phyloP scores from a whole-genome alignment of 2,888 invertebrate genomes.

The Chrysomela aeneicollis region DNA sequence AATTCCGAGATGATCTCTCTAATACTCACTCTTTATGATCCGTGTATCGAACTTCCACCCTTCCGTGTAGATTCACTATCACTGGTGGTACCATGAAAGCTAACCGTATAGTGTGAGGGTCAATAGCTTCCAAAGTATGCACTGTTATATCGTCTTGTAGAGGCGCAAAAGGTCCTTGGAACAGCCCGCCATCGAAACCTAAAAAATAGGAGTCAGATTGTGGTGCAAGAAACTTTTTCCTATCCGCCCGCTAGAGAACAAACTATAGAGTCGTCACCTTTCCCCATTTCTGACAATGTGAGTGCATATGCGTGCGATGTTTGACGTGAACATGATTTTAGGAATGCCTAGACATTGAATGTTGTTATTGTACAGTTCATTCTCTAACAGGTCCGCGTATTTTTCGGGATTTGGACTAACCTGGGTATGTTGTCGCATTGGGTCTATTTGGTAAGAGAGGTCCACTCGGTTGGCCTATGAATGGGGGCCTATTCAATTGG shows the following conservation, averaged over 20 bases:
- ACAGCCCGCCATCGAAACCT: slow-evolving; percentile 31
- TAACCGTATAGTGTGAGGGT: slow-evolving; percentile 80
- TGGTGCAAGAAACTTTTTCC: neutral
- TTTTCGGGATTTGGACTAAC: slow-evolving; percentile 39
- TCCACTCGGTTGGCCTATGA: slow-evolving; percentile 52
- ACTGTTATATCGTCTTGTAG: slow-evolving; percentile 64
- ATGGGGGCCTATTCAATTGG: slow-evolving; percentile 45
- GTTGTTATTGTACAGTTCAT: slow-evolving; percentile 4
- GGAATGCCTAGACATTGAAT: neutral
- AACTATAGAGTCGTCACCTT: neutral
- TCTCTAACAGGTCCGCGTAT: neutral
- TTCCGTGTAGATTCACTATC: slow-evolving; percentile 85
- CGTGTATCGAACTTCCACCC: slow-evolving; percentile 87
- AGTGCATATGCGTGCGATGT: neutral
- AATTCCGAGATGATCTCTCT: too few species aligned
- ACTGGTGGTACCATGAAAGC: slow-evolving; percentile 84
- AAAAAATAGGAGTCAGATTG: slow-evolving; percentile 16
- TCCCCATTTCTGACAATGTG: neutral
- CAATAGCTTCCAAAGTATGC: slow-evolving; percentile 74
- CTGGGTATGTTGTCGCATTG: slow-evolving; percentile 51
- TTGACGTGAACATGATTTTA: neutral
- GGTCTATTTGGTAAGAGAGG: slow-evolving; percentile 46
- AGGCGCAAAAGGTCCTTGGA: slow-evolving; percentile 56
- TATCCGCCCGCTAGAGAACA: neutral
- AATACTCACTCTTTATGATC: slow-evolving; percentile 73